Percentiles rank a stretch among this genome's conserved stretches.
These are phyloP conservation scores for Mamestra configurata DNA, from an alignment of 1,140 invertebrate species.

Conservation along the genomic window DNA sequence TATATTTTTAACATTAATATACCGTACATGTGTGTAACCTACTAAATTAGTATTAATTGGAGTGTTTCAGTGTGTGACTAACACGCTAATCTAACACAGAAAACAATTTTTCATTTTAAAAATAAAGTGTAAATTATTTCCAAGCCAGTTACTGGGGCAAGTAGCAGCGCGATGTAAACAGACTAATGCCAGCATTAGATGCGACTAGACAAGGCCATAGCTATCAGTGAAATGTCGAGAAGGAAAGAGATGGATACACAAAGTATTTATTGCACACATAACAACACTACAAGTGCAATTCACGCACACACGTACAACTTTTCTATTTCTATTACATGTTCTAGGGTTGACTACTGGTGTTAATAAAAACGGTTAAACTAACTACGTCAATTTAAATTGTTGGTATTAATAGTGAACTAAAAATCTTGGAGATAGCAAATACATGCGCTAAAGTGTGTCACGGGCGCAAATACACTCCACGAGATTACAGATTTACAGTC, in stretches of 20 bases:
- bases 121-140: slow-evolving; percentile 27
- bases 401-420: slow-evolving; percentile 48
- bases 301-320: slow-evolving; percentile 78
- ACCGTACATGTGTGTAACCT: slow-evolving; percentile 50
- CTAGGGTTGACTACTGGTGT: slow-evolving; percentile 77
- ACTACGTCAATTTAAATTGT: slow-evolving; percentile 50
- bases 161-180: slow-evolving; percentile 69
- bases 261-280: slow-evolving; percentile 86
- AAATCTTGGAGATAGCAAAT: slow-evolving; percentile 53
- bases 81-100: background rate
- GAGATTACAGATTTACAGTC: slow-evolving; percentile 29
- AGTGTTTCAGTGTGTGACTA: slow-evolving; percentile 21
- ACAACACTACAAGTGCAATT: slow-evolving; percentile 81
- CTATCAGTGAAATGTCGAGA: slow-evolving; percentile 88
- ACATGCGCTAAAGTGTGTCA: slow-evolving; percentile 48
- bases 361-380: slow-evolving; percentile 67
- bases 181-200: slow-evolving; percentile 86
- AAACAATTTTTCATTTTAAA: background rate
- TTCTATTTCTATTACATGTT: slow-evolving; percentile 85
- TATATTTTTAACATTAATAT: slow-evolving; percentile 54
- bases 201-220: slow-evolving; percentile 87
- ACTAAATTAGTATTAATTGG: slow-evolving; percentile 54
- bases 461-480: slow-evolving; percentile 37
- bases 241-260: slow-evolving; percentile 85
- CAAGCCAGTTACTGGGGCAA: slow-evolving; percentile 66